Evolutionary conservation across 2,113 vertebrate genomes (phyloP), one percentile per base, ranked within the genome.

Genomic region (Centropristis striata): DNA sequence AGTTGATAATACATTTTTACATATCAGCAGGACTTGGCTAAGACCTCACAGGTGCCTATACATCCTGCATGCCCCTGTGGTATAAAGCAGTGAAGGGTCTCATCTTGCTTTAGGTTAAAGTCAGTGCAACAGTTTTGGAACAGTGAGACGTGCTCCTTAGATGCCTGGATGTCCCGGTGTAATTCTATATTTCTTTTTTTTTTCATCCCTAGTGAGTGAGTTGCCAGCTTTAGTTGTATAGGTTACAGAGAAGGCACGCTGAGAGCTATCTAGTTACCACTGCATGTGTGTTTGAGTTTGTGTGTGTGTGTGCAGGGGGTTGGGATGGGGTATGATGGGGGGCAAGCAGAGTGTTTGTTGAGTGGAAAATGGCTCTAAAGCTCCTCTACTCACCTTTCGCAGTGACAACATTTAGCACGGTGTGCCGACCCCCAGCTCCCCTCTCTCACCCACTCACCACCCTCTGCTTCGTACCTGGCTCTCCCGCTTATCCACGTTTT

Each of bases 321-420:
- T 49, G 37, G 49, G 21, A 42, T 5, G 27, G 80, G 18, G 36
- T 32, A 32, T 6, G 32, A 6, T 32, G 32, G 15, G 58, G 60
- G 55, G 47, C 32, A 25, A 70, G 41, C 37, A 32, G 77, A 83
- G 82, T 14, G 54, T 94, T 88, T 90, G 94, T 93, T 94, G 93
- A 94, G 93, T 95, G 94, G 90, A 95, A 95, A 95, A 94, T 92
- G 89, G 88, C 86, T 76, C 92, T 89, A 91, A 92, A 92, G 88
- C 93, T 88, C 81, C 80, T 90, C 92, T 90, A 90, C 93, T 95
- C 93, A 90, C 93, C 91, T 94, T 95, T 93, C 92, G 83, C 91
- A 90, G 92, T 94, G 93, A 93, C 92, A 95, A 95, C 94, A 93
- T 95, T 95, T 93, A 94, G 92, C 93, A 89, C 91, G 47, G 76